Conservation (phyloP, 2,888 invertebrate genomes). For the Rhorus exstirpatorius region DNA sequence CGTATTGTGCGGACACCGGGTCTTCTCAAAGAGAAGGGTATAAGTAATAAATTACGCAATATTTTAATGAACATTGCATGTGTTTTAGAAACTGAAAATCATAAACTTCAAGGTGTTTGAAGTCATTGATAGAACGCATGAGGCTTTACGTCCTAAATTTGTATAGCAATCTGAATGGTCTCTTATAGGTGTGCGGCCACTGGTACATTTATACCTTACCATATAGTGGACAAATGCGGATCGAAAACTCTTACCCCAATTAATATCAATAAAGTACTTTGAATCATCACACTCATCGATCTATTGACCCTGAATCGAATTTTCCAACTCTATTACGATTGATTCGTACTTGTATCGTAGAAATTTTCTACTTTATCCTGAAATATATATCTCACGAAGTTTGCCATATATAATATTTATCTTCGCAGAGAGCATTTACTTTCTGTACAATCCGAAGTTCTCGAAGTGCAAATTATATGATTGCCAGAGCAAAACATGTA, state of each 20-base stretch:
- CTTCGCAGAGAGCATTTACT: neutral
- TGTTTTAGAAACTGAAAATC: too few species aligned
- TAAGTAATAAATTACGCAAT: too few species aligned
- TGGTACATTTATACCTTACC: too few species aligned
- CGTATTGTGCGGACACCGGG: too few species aligned
- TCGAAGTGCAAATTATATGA: conserved; percentile 35
- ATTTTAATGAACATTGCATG: too few species aligned
- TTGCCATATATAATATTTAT: conserved; percentile 6
- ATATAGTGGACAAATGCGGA: too few species aligned
- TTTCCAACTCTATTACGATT: neutral
- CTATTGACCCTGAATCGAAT: neutral
- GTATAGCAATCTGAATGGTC: too few species aligned
- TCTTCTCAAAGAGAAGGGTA: too few species aligned
- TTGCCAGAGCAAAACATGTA: conserved; percentile 14
- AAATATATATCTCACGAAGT: conserved; percentile 31
- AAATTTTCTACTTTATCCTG: conserved; percentile 19
- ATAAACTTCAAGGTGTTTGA: too few species aligned
- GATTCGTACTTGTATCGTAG: neutral
- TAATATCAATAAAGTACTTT: neutral
- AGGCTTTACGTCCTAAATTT: too few species aligned
- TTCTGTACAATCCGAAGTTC: conserved; percentile 6
- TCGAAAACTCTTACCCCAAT: neutral
- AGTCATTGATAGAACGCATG: too few species aligned
- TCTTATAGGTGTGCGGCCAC: too few species aligned
- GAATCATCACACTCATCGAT: neutral